A percentile compares a stretch with the other conserved stretches of the same genome.
phyloP scores from a whole-genome alignment of 2,888 invertebrate species.

The Arctia plantaginis region DNA sequence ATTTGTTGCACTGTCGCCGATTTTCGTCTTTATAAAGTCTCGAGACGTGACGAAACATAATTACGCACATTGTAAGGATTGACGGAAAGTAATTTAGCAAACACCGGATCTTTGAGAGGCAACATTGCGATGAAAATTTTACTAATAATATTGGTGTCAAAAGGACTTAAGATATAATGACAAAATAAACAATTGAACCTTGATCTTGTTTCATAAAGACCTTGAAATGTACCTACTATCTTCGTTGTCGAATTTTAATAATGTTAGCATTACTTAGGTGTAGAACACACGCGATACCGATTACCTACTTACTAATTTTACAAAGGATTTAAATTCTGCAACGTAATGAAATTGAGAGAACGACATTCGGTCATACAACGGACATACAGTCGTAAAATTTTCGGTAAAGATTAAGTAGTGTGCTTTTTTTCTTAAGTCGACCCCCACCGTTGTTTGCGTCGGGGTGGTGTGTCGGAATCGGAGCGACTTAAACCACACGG shows the following conservation, averaged over 20 bases:
- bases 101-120: slow-evolving; percentile 5
- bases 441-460: too few relatives aligned
- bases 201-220: slow-evolving; percentile 10
- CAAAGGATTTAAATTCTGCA: too few relatives aligned
- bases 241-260: background rate
- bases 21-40: slow-evolving; percentile 13
- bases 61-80: slow-evolving; percentile 2
- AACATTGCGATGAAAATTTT: background rate
- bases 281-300: too few relatives aligned
- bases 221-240: background rate
- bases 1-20: slow-evolving; percentile 10
- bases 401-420: too few relatives aligned
- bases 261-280: background rate
- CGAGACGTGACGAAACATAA: slow-evolving; percentile 18
- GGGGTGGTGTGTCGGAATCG: too few relatives aligned
- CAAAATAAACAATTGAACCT: background rate
- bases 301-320: too few relatives aligned
- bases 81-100: slow-evolving; percentile 8
- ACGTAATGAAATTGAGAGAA: too few relatives aligned
- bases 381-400: too few relatives aligned
- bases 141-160: background rate
- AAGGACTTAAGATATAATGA: background rate
- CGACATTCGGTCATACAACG: too few relatives aligned
- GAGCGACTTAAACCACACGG: too few relatives aligned
- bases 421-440: too few relatives aligned